Evolutionary conservation across 2,797 vertebrate genomes (phyloP), one percentile per base, ranked within the genome.

Genomic region (Sylvilagus floridanus): DNA sequence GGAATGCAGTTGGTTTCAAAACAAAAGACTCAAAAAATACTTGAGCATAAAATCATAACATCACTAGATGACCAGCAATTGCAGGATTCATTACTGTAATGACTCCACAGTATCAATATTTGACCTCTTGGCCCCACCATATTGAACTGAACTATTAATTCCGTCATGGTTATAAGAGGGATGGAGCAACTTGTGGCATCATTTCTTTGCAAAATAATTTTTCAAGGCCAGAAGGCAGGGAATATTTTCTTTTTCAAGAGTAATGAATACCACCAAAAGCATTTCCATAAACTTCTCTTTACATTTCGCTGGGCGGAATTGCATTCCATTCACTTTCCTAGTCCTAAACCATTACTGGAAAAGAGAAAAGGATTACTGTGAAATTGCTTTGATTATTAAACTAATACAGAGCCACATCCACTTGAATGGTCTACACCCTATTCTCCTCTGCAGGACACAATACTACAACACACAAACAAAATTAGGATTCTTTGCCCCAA

Each of bases 221-320:
- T 12, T 93, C 35, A 86, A 32, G 65, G 21, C 16, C 71, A 62
- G 11, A 66, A 84, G 11, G 28, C 32, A 82, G 21, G 3, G 37
- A 37, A 32, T 76, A 13, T 32, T 90, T 86, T 72, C 17, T 17
- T 52, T 77, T 84, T 50, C 21, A 72, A 76, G 47, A 62, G n/a
- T 68, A 78, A 92, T 83, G 47, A 89, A 93, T 65, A 50, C 3
- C 19, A 47, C 32, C 73, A 42, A 87, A 87, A 92, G 47, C 17
- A 37, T 50, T 9, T 76, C 22, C 37, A 17, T 26, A 81, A 26
- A 47, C 7, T 71, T 47, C 7, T 57, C 62, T 63, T 50, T 76
- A n/a, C 14, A n/a, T 76, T 91, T 84, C 52, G 26, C 13, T 10
- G 7, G 21, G 68, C 50, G 47, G 50, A 78, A 83, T 0, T 26